phyloP scores from a whole-genome alignment of 2,113 vertebrate genomes.

The Semnopithecus entellus region DNA sequence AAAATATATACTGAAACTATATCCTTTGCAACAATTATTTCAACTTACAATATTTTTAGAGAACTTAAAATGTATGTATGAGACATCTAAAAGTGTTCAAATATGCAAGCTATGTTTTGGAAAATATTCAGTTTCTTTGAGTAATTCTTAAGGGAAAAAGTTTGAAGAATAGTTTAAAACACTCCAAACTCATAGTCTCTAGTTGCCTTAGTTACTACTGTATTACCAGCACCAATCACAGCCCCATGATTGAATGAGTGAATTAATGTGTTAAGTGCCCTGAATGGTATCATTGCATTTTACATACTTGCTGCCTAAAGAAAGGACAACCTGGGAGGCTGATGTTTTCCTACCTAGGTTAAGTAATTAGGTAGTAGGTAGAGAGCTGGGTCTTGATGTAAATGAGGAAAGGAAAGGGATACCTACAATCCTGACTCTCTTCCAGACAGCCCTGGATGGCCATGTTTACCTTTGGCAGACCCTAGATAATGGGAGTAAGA shows the following conservation, averaged over 20 bases:
- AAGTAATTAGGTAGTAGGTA: background rate
- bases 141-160: background rate
- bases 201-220: background rate
- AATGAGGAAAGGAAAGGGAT: background rate
- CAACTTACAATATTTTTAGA: background rate
- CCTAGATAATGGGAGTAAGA: background rate
- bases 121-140: background rate
- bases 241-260: background rate
- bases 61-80: background rate
- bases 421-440: background rate
- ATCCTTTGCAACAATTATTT: slow-evolving; percentile 5
- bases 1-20: background rate
- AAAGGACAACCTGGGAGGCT: background rate
- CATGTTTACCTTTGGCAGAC: background rate
- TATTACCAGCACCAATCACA: background rate
- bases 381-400: background rate
- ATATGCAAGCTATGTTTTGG: background rate
- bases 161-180: background rate
- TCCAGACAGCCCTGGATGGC: background rate
- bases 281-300: background rate
- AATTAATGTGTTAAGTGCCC: background rate
- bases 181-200: background rate
- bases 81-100: background rate
- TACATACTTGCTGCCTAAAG: background rate
- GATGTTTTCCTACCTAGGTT: background rate